phyloP scores from a whole-genome alignment of 2,888 invertebrate species.

The Ceriagrion tenellum region DNA sequence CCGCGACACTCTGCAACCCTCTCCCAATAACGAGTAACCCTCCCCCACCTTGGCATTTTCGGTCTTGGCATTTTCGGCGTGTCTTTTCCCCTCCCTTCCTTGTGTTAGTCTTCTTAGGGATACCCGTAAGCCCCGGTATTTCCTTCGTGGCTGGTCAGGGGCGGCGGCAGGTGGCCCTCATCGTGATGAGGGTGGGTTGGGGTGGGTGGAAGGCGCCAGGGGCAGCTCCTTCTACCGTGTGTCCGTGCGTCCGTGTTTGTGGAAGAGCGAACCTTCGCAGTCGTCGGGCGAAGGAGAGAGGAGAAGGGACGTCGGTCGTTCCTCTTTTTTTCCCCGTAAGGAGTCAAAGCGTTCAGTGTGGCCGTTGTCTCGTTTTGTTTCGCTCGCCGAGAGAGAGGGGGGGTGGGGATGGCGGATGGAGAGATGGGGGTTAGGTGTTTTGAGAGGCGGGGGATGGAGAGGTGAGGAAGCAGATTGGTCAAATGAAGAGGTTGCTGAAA shows the following conservation, averaged over 20 bases:
- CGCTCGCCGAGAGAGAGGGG: not conserved
- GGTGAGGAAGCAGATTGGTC: not conserved
- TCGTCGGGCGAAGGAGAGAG: not conserved
- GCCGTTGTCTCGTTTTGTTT: not conserved
- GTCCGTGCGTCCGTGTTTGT: not conserved
- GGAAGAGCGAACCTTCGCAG: not conserved
- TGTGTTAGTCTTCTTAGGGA: constrained; percentile 46
- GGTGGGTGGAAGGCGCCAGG: no score
- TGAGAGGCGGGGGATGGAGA: not conserved
- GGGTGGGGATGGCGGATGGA: not conserved
- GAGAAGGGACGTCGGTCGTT: not conserved
- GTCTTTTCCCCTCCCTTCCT: constrained; percentile 40
- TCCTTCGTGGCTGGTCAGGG: not conserved
- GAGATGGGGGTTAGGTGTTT: not conserved
- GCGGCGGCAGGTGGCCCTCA: constrained; percentile 51
- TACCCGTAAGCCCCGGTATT: not conserved
- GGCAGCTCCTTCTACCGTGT: not conserved
- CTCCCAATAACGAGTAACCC: not conserved
- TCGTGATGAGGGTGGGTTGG: not conserved
- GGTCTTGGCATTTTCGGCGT: not conserved
- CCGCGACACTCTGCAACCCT: not conserved
- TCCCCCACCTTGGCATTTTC: not conserved
- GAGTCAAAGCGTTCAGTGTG: not conserved
- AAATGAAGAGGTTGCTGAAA: not conserved
- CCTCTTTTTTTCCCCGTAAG: not conserved